Conservation (phyloP, 2,113 vertebrate species). For the Orycteropus afer region DNA sequence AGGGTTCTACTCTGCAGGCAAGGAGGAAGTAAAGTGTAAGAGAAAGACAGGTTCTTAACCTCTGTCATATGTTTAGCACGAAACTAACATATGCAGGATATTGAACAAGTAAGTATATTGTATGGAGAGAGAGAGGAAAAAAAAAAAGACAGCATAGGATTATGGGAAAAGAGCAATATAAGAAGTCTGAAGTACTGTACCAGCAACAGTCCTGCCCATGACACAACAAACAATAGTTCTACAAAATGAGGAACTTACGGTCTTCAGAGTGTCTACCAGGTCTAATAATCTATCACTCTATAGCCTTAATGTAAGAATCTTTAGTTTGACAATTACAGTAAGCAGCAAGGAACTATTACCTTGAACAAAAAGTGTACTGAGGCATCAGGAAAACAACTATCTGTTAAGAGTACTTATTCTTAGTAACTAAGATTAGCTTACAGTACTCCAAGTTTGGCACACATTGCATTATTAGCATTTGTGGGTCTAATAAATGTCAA, state of each 20-base stretch:
- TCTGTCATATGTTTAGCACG: not conserved
- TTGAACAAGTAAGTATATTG: not conserved
- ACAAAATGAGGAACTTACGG: not conserved
- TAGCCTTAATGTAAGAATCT: not conserved
- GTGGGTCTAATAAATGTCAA: conserved; percentile 30
- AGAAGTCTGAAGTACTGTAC: not conserved
- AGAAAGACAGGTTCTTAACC: not conserved
- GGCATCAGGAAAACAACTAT: not conserved
- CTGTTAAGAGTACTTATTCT: not conserved
- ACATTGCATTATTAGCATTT: not conserved
- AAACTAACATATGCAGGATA: not conserved
- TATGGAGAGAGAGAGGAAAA: not conserved
- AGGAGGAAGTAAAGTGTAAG: not conserved
- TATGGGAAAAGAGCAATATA: not conserved
- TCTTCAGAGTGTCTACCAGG: not conserved
- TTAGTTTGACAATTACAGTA: not conserved
- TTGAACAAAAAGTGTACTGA: too few species aligned
- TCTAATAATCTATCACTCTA: not conserved
- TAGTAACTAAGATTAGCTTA: not conserved
- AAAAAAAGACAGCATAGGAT: not conserved
- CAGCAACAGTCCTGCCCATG: not conserved
- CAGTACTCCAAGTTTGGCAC: not conserved
- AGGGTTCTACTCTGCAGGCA: not conserved
- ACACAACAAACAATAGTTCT: not conserved
- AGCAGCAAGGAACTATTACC: not conserved